A percentile compares a stretch with the other conserved stretches of the same genome.
phyloP scores from a whole-genome alignment of 2,113 vertebrate genomes.

The Rhegmatorhina hoffmannsi region DNA sequence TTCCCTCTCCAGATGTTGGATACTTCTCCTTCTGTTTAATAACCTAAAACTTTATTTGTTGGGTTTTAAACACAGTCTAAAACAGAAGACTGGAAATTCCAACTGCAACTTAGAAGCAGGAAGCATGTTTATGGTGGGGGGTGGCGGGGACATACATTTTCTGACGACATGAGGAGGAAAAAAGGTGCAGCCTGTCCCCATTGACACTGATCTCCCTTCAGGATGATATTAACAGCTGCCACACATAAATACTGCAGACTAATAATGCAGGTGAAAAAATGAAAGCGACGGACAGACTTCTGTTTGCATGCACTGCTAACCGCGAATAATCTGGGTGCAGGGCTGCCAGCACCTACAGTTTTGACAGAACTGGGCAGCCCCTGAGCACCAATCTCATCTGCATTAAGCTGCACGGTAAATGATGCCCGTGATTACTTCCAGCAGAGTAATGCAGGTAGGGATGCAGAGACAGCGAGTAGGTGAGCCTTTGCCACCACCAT shows the following conservation, averaged over 20 bases:
- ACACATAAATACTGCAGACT: conserved; percentile 74
- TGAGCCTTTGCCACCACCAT: conserved; percentile 62
- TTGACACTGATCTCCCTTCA: conserved; percentile 39
- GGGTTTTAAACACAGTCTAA: neutral
- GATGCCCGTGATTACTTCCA: conserved; percentile 77
- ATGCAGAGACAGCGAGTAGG: conserved; percentile 72
- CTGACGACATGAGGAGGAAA: neutral
- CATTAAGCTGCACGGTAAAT: conserved; percentile 75
- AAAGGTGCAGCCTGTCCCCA: conserved; percentile 64
- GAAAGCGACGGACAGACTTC: conserved; percentile 7
- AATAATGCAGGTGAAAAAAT: conserved; percentile 52
- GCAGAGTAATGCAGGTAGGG: conserved; percentile 78
- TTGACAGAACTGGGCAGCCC: conserved; percentile 58
- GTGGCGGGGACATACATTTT: neutral
- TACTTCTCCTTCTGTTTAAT: conserved; percentile 52
- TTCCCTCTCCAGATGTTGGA: conserved; percentile 63
- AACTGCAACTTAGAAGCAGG: conserved; percentile 58
- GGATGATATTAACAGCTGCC: conserved; percentile 70
- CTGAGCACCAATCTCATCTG: conserved; percentile 75
- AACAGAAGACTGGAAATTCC: conserved; percentile 35
- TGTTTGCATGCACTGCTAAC: conserved; percentile 62
- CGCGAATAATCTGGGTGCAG: conserved; percentile 47
- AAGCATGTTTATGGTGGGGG: conserved; percentile 35
- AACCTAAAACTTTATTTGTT: conserved; percentile 70
- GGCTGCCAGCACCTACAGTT: conserved; percentile 58